phyloP scores from a whole-genome alignment of 2,888 invertebrate species.

The Galeruca laticollis region DNA sequence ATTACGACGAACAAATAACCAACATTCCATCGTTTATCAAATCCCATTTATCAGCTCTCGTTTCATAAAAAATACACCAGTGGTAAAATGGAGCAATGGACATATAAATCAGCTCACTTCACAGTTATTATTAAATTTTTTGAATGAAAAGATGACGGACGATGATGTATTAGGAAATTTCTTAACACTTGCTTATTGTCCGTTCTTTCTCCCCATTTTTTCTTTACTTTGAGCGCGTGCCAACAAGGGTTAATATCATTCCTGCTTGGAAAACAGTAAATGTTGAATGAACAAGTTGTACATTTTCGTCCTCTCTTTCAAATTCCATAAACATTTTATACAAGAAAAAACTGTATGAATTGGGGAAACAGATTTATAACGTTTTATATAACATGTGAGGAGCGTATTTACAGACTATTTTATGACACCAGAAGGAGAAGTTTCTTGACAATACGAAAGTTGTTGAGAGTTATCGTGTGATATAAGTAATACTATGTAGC shows the following conservation, averaged over 20 bases:
- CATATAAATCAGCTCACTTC: slow-evolving; percentile 28
- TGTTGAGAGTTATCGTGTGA: too few species aligned
- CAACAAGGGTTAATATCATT: not conserved
- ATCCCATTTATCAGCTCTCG: not conserved
- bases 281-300: not conserved
- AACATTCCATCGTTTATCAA: not conserved
- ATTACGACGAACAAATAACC: too few species aligned
- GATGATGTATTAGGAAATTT: slow-evolving; percentile 30
- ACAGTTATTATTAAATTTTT: slow-evolving; percentile 24
- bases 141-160: slow-evolving; percentile 26
- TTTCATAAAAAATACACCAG: slow-evolving; percentile 8
- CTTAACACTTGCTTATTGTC: slow-evolving; percentile 24
- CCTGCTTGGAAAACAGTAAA: not conserved
- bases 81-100: slow-evolving; percentile 19
- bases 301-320: not conserved
- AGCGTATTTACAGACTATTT: too few species aligned
- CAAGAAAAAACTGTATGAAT: too few species aligned
- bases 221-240: slow-evolving; percentile 19
- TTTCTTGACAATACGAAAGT: too few species aligned
- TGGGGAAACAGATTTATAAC: too few species aligned
- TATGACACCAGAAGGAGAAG: too few species aligned
- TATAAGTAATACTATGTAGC: too few species aligned
- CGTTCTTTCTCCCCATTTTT: not conserved
- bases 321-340: not conserved
- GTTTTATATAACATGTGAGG: too few species aligned